Evolutionary conservation across 2,797 vertebrate genomes (phyloP), one percentile per base, ranked within the genome.

Genomic region (Spea hammondii): DNA sequence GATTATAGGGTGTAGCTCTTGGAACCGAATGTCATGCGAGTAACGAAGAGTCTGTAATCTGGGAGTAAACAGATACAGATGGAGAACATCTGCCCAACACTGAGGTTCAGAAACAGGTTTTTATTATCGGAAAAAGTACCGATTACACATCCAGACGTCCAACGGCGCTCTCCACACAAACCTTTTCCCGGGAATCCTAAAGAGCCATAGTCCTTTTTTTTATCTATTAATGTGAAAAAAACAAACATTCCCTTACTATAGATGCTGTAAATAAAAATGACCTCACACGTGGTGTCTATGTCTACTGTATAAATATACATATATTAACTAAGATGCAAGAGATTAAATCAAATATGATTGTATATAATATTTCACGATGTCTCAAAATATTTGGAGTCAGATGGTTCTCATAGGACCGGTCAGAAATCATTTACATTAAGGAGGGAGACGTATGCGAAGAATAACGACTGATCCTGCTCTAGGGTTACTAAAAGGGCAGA

Each of bases 61-160:
- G 7, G 70, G 64, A 54, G 55, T 71, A 78, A 72, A 78, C 45
- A 46, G 48, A 71, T 47, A 5, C 3, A 45, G 62, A 10, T 13
- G 8, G 68, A 46, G 46, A 51, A 70, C 59, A 71, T 54, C 48
- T 53, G 76, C 9, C 7, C 8, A 57, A 5, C 55, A 53, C 6
- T 11, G 51, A 53, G 7, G 14, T 6, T 62, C 4, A 6, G 5
- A 17, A 62, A 62, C 55, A 62, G 4, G n/a, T 17, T 62, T 62
- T 62, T 62, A 62, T 14, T 62, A 6, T 62, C 14, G 59, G 14
- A 62, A 62, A 62, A 9, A 62, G 14, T 6, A 14, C 6, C 2
- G 14, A 17, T 62, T 17, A 62, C 14, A 62, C 59, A 32, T 17
- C n/a, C 2, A 62, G 6, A 17, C 59, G 8, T 6, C 59, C 44